These are phyloP conservation scores for Tetramorium bicarinatum DNA, from an alignment of 2,888 invertebrate species.

Conservation along the genomic window DNA sequence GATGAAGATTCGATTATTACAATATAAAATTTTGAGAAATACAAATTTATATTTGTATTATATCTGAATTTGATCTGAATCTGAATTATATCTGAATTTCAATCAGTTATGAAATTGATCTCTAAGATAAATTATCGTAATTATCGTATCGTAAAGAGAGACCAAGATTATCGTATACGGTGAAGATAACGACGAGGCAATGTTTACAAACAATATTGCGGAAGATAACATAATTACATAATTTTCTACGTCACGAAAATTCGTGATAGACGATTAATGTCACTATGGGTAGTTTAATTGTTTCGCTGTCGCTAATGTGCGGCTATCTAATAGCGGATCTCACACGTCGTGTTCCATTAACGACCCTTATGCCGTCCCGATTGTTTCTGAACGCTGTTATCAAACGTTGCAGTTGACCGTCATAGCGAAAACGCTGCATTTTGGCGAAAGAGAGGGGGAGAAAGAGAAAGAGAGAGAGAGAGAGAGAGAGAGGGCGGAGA, in stretches of 20 bases:
- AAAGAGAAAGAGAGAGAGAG: neutral
- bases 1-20: neutral
- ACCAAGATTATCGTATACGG: neutral
- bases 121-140: neutral
- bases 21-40: neutral
- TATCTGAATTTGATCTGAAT: too few relatives aligned
- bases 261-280: slow-evolving; percentile 23
- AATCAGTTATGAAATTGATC: neutral
- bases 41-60: neutral
- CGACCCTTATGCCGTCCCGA: slow-evolving; percentile 35
- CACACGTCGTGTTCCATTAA: slow-evolving; percentile 48
- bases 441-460: slow-evolving; percentile 10
- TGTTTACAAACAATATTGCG: neutral
- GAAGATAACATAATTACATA: slow-evolving; percentile 4
- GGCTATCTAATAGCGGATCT: slow-evolving; percentile 48
- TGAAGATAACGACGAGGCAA: neutral
- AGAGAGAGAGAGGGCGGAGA: neutral
- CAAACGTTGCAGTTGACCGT: slow-evolving; percentile 46
- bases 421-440: slow-evolving; percentile 23
- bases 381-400: slow-evolving; percentile 41
- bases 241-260: slow-evolving; percentile 31
- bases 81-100: neutral
- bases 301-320: slow-evolving; percentile 34
- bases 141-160: neutral
- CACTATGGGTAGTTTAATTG: slow-evolving; percentile 33